Percentiles rank a stretch among this genome's conserved stretches.
phyloP scores from a whole-genome alignment of 2,888 invertebrate species.

The Microchrysa polita region DNA sequence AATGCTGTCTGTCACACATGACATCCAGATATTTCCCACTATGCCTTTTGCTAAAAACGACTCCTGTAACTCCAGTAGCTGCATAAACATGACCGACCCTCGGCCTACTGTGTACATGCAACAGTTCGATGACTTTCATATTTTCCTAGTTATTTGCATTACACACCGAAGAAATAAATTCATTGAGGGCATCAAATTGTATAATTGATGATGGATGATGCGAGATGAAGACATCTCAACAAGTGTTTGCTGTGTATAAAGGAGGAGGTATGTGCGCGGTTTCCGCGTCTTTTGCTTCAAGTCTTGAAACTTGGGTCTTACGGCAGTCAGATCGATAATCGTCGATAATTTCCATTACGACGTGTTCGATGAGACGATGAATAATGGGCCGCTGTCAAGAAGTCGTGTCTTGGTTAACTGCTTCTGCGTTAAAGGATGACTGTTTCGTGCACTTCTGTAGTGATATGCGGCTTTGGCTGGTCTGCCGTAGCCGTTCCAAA shows the following conservation, averaged over 20 bases:
- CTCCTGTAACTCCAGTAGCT: conserved; percentile 40
- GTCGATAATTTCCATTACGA: conserved; percentile 40
- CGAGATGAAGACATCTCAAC: conserved; percentile 41
- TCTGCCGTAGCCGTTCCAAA: neutral
- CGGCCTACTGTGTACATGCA: conserved; percentile 11
- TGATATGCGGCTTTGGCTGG: neutral
- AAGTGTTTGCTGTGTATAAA: conserved; percentile 28
- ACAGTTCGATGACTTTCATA: conserved; percentile 44
- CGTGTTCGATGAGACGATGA: conserved; percentile 37
- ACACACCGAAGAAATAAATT: neutral
- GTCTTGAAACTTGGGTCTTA: too few species aligned
- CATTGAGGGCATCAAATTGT: conserved; percentile 4
- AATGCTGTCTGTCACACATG: neutral
- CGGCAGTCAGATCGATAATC: conserved; percentile 41
- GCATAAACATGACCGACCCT: conserved; percentile 10
- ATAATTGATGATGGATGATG: conserved; percentile 44
- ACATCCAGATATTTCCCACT: conserved; percentile 1
- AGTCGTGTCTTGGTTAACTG: conserved; percentile 18
- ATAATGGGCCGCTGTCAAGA: conserved; percentile 29
- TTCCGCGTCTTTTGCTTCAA: neutral
- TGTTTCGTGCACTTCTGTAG: neutral
- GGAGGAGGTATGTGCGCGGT: too few species aligned
- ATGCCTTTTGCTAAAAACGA: neutral
- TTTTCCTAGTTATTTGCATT: neutral
- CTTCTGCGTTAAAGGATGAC: conserved; percentile 24